phyloP scores from a whole-genome alignment of 2,888 invertebrate species.

The Lasioglossum calceatum region DNA sequence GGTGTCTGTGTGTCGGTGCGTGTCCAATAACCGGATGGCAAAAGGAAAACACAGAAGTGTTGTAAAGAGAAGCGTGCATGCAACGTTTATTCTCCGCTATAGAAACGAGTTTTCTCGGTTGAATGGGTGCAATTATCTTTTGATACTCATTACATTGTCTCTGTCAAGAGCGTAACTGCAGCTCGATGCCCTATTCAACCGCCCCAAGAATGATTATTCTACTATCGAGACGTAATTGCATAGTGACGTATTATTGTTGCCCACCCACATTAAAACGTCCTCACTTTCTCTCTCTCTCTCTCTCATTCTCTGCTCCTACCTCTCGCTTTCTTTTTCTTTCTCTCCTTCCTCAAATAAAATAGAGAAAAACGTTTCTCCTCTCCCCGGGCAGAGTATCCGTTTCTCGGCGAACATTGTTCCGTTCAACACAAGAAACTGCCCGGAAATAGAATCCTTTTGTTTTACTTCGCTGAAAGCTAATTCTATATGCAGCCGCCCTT shows the following conservation, averaged over 20 bases:
- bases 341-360: background rate
- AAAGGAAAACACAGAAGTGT: constrained; percentile 16
- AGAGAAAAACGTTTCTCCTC: background rate
- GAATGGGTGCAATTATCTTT: constrained; percentile 55
- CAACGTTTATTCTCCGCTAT: constrained; percentile 17
- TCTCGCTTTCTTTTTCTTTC: background rate
- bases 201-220: constrained; percentile 25
- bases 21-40: constrained; percentile 9
- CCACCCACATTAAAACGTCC: constrained; percentile 16
- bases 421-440: background rate
- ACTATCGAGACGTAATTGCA: constrained; percentile 31
- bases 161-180: constrained; percentile 20
- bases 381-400: background rate
- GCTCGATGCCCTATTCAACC: constrained; percentile 28
- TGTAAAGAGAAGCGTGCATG: constrained; percentile 11
- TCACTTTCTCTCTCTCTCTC: background rate
- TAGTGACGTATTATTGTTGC: constrained; percentile 22
- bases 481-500: background rate
- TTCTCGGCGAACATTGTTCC: constrained; percentile 3
- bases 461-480: background rate
- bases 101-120: constrained; percentile 30
- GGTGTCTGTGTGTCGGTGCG: background rate
- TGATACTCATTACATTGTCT: constrained; percentile 49
- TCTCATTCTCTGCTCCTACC: no score
- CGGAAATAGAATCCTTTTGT: constrained; percentile 6